Evolutionary conservation across 2,797 vertebrate genomes (phyloP).

Genomic region (Pangasius djambal): DNA sequence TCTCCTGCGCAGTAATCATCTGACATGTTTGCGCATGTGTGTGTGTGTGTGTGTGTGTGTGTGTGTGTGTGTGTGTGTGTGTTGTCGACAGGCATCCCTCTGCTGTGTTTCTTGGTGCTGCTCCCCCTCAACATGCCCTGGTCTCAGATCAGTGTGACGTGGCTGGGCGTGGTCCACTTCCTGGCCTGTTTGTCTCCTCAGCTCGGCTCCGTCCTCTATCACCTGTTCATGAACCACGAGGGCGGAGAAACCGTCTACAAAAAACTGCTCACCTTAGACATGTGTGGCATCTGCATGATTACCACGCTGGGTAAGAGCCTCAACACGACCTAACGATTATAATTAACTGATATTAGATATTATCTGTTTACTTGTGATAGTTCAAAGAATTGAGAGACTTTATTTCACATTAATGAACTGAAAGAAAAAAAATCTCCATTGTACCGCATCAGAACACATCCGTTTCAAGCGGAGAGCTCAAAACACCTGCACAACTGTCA

Average conservation of each 20-base stretch:
- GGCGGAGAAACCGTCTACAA: slow-evolving; percentile 87
- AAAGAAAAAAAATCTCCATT: neutral
- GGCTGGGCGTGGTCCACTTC: slow-evolving; percentile 89
- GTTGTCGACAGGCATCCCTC: slow-evolving; percentile 75
- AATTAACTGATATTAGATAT: neutral
- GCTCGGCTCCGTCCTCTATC: slow-evolving; percentile 89
- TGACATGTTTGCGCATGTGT: neutral
- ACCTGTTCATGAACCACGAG: slow-evolving; percentile 96
- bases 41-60: slow-evolving; percentile 19
- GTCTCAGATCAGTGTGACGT: slow-evolving; percentile 87
- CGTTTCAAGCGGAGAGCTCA: neutral
- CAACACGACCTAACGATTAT: neutral
- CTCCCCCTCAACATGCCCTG: slow-evolving; percentile 90
- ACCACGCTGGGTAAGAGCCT: slow-evolving; percentile 83
- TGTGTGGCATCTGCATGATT: slow-evolving; percentile 93
- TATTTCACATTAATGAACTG: neutral
- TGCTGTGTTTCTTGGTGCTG: slow-evolving; percentile 88
- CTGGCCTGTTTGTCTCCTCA: slow-evolving; percentile 90
- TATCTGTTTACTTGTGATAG: neutral
- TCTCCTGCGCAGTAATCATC: neutral
- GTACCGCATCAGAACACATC: neutral
- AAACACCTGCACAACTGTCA: neutral
- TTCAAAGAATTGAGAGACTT: neutral
- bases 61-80: slow-evolving; percentile 24
- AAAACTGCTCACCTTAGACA: slow-evolving; percentile 89